Evolutionary conservation across 2,113 vertebrate species (phyloP), one percentile per base, ranked within the genome.

Genomic region (Periophthalmus modestus): DNA sequence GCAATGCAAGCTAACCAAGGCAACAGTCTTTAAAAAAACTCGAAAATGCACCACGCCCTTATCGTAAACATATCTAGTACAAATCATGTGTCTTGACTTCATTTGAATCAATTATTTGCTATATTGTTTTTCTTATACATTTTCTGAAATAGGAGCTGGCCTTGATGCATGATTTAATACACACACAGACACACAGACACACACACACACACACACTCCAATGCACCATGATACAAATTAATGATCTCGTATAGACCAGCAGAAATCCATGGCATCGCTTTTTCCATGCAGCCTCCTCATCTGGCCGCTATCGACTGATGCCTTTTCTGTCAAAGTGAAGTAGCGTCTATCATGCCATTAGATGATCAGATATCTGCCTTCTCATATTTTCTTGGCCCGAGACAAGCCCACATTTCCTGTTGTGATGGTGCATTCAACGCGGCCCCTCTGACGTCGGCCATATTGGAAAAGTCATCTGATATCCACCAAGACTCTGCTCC

Each of bases 401-500:
- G 88, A 90, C 91, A 88, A 91, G 86, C 89, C 86, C 90, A 91
- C 88, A 92, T 92, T 93, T 93, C 91, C 92, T 92, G 88, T 90
- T 92, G 86, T 87, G 89, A 91, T 91, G 86, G 88, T 90, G 89
- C 89, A 87, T 92, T 87, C 82, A 66, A 70, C 66, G 75, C 83
- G 79, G 86, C 89, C 86, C 80, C 79, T 88, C 87, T 86, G 92
- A 93, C 88, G 89, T 89, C 79, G 87, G 59, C 89, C 91, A 91
- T 91, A 91, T 92, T 92, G 91, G 90, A 92, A 91, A 87, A 91
- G 93, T 93, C 92, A 94, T 93, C 92, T 87, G 93, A 94, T 94
- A 93, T 92, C 89, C 83, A 88, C 80, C 83, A 85, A 89, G 87
- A 83, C 86, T 87, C 80, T 84, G 84, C 92, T 91, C 80, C 79